Evolutionary conservation across 2,888 invertebrate species (phyloP).

Genomic region (Mantis religiosa): DNA sequence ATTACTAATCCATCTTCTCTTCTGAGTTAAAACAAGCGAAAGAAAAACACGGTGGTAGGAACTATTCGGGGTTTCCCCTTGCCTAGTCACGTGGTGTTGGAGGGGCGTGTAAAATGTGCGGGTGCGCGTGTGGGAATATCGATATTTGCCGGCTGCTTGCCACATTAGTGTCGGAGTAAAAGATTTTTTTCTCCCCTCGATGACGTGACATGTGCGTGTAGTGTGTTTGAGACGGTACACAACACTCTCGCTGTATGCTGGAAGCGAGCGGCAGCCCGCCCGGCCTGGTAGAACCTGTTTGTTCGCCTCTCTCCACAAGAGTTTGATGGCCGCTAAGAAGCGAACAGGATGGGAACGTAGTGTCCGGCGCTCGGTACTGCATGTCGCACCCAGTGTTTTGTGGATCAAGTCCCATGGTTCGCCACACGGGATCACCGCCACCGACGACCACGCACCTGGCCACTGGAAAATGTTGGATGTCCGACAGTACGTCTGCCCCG

Average conservation of each 20-base stretch:
- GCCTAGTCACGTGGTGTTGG: not conserved
- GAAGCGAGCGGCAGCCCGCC: not conserved
- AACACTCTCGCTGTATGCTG: not conserved
- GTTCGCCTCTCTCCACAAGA: not conserved
- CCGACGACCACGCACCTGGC: not conserved
- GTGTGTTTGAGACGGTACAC: not conserved
- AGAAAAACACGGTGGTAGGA: not conserved
- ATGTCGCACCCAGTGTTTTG: not conserved
- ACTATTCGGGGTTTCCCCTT: not conserved
- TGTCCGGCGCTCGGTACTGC: not conserved
- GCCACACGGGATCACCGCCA: not conserved
- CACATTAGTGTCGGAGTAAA: not conserved
- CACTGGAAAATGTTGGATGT: not conserved
- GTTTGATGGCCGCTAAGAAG: constrained; percentile 6
- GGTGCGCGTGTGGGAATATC: not conserved
- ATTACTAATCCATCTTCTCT: not conserved
- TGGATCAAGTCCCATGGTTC: not conserved
- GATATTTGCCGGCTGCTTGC: not conserved
- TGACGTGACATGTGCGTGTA: not conserved
- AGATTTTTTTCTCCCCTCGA: not conserved
- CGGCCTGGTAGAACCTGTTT: constrained; percentile 13
- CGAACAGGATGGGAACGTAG: not conserved
- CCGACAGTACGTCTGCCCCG: not conserved
- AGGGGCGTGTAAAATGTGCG: not conserved
- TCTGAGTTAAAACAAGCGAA: not conserved